phyloP scores from a whole-genome alignment of 1,140 invertebrate genomes.

The Neomicropteryx cornuta region DNA sequence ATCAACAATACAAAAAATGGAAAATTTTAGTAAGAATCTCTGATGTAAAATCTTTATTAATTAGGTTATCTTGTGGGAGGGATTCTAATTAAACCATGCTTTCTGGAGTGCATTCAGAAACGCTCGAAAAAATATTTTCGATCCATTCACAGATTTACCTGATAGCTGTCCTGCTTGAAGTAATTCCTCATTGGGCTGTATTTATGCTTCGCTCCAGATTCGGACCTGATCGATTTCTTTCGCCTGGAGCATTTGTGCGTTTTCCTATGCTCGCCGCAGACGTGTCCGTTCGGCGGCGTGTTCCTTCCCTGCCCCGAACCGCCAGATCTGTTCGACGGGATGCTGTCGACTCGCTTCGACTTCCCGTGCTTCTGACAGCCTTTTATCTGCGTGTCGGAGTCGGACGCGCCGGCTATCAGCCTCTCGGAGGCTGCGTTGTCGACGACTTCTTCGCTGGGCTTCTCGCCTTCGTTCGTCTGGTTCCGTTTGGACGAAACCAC shows the following conservation, averaged over 20 bases:
- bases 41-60: not conserved
- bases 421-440: constrained; percentile 16
- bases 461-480: constrained; percentile 3
- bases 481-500: constrained; percentile 2
- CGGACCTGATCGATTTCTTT: constrained; percentile 20
- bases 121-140: too few species aligned
- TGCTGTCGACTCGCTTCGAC: constrained; percentile 23
- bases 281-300: not conserved
- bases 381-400: too few species aligned
- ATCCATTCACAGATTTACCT: constrained; percentile 25
- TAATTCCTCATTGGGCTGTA: constrained; percentile 20
- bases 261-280: constrained; percentile 15
- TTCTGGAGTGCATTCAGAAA: not conserved
- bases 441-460: constrained; percentile 7
- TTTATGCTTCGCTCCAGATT: constrained; percentile 20
- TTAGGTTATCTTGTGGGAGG: not conserved
- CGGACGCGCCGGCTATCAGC: too few species aligned
- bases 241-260: constrained; percentile 27
- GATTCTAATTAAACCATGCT: not conserved
- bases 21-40: not conserved
- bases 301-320: not conserved
- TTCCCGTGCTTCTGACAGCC: too few species aligned
- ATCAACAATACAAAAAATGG: not conserved
- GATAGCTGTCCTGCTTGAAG: constrained; percentile 39
- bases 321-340: too few species aligned